These are phyloP conservation scores for Drosophila seguyi DNA, from an alignment of 1,140 invertebrate species.

Conservation along the genomic window DNA sequence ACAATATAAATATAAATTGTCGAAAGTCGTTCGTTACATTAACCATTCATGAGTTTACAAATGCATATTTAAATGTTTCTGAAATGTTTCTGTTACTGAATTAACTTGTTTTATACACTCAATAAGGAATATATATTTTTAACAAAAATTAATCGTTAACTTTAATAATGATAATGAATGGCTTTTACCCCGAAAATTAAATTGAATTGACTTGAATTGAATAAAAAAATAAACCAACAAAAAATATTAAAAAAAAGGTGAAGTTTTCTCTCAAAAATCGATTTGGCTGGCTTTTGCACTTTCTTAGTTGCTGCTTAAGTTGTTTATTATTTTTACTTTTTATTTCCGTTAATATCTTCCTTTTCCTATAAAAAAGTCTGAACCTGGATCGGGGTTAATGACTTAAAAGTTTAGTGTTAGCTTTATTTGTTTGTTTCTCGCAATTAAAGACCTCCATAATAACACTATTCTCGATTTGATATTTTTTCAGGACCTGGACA, in stretches of 20 bases:
- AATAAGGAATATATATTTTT: conserved; percentile 71
- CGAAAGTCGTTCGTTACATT: conserved; percentile 78
- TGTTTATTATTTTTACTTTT: conserved; percentile 30
- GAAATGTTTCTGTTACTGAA: conserved; percentile 71
- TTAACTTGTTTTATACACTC: conserved; percentile 78
- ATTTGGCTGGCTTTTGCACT: conserved; percentile 55
- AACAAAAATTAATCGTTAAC: conserved; percentile 79
- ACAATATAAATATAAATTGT: conserved; percentile 68
- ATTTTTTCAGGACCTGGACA: conserved; percentile 84
- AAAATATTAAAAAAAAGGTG: conserved; percentile 69
- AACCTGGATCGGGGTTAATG: conserved; percentile 18
- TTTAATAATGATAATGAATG: conserved; percentile 76
- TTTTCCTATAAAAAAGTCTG: conserved; percentile 38
- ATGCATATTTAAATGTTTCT: conserved; percentile 75
- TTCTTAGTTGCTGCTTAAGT: conserved; percentile 56
- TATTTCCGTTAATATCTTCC: conserved; percentile 38
- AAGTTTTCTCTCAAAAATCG: conserved; percentile 83
- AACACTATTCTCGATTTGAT: conserved; percentile 50
- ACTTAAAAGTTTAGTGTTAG: conserved; percentile 63
- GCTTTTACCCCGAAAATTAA: conserved; percentile 62
- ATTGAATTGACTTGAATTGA: conserved; percentile 56
- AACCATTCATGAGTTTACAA: conserved; percentile 76
- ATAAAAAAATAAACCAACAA: conserved; percentile 31
- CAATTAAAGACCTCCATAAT: conserved; percentile 13
- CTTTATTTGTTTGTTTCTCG: conserved; percentile 45